Evolutionary conservation across 2,113 vertebrate species (phyloP).

Genomic region (Psilopogon haemacephalus): DNA sequence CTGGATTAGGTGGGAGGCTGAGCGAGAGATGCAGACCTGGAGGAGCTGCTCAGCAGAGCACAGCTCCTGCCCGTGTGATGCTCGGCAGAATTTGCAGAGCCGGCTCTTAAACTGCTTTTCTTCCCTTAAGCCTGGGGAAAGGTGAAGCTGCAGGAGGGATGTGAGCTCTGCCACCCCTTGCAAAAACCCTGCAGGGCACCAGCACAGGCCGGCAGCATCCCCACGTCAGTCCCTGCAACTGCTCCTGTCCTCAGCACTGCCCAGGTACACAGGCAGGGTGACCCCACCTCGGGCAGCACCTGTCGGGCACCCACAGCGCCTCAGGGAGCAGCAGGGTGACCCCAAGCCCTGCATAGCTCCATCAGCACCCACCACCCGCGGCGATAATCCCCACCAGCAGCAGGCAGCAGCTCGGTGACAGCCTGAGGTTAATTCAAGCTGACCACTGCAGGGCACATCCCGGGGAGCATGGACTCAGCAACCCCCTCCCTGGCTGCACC

Average conservation of each 20-base stretch:
- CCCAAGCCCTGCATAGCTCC: rapidly evolving
- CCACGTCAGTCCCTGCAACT: rapidly evolving
- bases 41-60: background rate
- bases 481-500: background rate
- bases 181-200: background rate
- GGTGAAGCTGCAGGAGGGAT: background rate
- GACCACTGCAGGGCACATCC: background rate
- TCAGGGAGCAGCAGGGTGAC: background rate
- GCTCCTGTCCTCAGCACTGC: rapidly evolving
- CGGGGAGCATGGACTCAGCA: rapidly evolving
- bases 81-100: background rate
- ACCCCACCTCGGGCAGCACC: background rate
- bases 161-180: background rate
- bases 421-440: background rate
- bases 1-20: constrained; percentile 68
- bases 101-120: background rate
- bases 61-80: background rate
- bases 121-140: background rate
- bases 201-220: rapidly evolving
- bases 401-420: background rate
- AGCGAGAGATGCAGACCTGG: background rate
- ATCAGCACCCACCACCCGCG: background rate
- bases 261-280: background rate
- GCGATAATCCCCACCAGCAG: background rate
- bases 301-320: background rate